These are phyloP conservation scores for Sinodicranocentrus sp. DNA, from an alignment of 2,888 invertebrate species.

Conservation along the genomic window DNA sequence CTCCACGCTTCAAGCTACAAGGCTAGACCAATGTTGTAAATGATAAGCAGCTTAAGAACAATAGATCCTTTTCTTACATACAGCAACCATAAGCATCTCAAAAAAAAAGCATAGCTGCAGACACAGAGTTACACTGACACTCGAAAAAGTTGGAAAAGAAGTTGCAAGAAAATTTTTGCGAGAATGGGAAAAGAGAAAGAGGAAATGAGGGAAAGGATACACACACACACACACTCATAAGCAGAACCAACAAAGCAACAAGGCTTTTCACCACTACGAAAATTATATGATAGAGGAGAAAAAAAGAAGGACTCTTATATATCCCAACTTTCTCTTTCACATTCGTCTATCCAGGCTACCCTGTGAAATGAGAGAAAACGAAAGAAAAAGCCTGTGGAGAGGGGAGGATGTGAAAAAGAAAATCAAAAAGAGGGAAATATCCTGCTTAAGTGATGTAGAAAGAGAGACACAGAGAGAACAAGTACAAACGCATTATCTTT, in stretches of 20 bases:
- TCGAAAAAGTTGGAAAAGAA: too few relatives aligned
- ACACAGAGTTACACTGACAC: too few relatives aligned
- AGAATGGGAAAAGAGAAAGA: not conserved
- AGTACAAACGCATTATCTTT: constrained; percentile 30
- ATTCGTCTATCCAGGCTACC: too few relatives aligned
- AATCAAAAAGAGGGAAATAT: constrained; percentile 16
- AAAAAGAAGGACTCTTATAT: too few relatives aligned
- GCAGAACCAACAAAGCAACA: constrained; percentile 27
- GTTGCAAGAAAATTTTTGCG: not conserved
- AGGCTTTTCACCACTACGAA: constrained; percentile 26
- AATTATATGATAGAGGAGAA: too few relatives aligned
- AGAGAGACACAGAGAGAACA: not conserved
- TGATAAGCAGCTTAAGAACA: constrained; percentile 53
- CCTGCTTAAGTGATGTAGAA: not conserved
- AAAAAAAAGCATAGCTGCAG: too few relatives aligned
- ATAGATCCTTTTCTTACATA: constrained; percentile 23
- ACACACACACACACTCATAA: constrained; percentile 21
- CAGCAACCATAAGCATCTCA: too few relatives aligned
- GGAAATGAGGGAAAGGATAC: constrained; percentile 26
- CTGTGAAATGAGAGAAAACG: not conserved
- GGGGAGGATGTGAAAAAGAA: not conserved
- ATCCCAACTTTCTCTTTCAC: too few relatives aligned
- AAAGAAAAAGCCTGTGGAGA: not conserved
- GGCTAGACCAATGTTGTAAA: constrained; percentile 6
- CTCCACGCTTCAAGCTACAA: not conserved